Evolutionary conservation across 1,140 invertebrate species (phyloP).

Genomic region (Tetramorium alpestre): DNA sequence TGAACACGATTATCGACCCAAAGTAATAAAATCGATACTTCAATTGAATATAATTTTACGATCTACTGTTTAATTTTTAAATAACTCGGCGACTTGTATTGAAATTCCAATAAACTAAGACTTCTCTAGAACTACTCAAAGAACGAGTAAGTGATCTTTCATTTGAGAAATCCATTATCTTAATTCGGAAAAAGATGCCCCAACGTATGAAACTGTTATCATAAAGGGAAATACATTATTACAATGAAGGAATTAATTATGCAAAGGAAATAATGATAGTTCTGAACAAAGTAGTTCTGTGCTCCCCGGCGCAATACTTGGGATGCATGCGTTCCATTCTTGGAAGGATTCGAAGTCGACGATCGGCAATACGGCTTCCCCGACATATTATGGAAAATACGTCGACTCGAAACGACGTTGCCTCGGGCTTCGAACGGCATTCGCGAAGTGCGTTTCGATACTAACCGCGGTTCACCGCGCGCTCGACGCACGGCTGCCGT

Average conservation of each 20-base stretch:
- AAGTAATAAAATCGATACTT: background rate
- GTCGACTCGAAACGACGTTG: conserved; percentile 13
- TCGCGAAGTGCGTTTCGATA: conserved; percentile 59
- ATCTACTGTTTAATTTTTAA: background rate
- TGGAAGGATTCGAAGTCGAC: conserved; percentile 5
- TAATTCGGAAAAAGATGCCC: background rate
- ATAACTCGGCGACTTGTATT: background rate
- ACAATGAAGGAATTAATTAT: background rate
- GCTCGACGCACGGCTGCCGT: conserved; percentile 57
- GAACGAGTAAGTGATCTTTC: background rate
- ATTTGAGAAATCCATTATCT: background rate
- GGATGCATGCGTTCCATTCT: background rate
- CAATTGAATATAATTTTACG: background rate
- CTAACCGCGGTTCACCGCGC: conserved; percentile 66
- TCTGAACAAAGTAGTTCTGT: background rate
- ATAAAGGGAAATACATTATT: background rate
- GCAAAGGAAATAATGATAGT: background rate
- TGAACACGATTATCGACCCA: background rate
- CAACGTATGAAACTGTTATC: background rate
- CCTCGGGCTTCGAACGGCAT: background rate
- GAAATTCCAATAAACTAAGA: background rate
- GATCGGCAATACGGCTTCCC: background rate
- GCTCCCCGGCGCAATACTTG: background rate
- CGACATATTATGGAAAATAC: conserved; percentile 28
- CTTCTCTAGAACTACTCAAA: background rate